These are phyloP conservation scores for Pentalonia nigronervosa DNA, from an alignment of 1,140 invertebrate genomes.

Conservation along the genomic window DNA sequence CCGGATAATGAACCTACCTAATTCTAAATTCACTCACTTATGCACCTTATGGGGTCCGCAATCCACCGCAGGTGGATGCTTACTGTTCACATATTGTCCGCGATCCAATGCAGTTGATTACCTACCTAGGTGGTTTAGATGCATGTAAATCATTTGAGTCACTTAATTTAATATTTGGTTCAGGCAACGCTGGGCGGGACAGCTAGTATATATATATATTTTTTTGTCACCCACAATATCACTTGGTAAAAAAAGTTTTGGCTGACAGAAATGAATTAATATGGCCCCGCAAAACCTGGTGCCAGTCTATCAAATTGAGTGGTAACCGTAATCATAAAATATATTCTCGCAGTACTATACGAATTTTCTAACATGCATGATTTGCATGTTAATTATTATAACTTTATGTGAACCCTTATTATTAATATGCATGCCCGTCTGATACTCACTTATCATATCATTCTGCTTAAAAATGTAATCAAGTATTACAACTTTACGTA, in stretches of 20 bases:
- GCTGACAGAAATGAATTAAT: not conserved
- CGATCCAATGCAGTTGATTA: too few species aligned
- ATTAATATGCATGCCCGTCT: not conserved
- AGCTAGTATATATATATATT: not conserved
- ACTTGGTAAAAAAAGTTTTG: not conserved
- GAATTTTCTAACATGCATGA: not conserved
- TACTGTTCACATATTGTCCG: too few species aligned
- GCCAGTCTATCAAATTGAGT: conserved; percentile 19
- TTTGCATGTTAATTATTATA: not conserved
- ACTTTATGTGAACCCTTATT: not conserved
- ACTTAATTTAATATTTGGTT: too few species aligned
- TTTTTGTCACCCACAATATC: not conserved
- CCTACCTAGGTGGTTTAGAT: too few species aligned
- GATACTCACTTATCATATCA: not conserved
- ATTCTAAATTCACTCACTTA: too few species aligned
- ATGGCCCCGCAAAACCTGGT: not conserved
- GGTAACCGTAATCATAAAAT: not conserved
- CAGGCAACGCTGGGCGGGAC: too few species aligned
- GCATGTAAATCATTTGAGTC: too few species aligned
- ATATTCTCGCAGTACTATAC: not conserved
- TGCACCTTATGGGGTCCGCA: too few species aligned
- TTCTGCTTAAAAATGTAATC: not conserved
- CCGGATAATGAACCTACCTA: too few species aligned
- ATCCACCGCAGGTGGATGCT: too few species aligned
- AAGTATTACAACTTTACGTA: not conserved